phyloP scores from a whole-genome alignment of 2,888 invertebrate genomes.

The Sympetrum striolatum region DNA sequence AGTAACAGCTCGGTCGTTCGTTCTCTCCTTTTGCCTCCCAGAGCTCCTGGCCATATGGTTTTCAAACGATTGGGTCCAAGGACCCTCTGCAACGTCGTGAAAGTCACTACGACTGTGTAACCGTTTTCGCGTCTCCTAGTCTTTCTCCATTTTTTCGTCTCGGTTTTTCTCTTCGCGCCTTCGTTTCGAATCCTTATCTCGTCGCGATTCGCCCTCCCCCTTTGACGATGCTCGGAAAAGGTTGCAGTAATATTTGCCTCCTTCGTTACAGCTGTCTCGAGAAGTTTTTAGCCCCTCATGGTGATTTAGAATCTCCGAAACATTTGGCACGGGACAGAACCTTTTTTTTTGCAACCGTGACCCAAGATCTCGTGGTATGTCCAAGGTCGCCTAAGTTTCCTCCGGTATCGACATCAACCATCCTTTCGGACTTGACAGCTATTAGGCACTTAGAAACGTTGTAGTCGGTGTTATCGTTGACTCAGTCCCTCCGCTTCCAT shows the following conservation, averaged over 20 bases:
- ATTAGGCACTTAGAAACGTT: too few species aligned
- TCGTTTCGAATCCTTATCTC: background rate
- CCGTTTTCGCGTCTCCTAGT: background rate
- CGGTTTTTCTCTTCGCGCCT: background rate
- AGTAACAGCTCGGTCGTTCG: background rate
- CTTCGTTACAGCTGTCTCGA: background rate
- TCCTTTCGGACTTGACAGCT: too few species aligned
- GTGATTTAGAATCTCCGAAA: too few species aligned
- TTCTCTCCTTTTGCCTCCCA: background rate
- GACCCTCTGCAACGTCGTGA: background rate
- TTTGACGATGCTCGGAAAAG: background rate
- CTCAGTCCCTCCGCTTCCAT: too few species aligned
- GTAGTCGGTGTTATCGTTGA: too few species aligned
- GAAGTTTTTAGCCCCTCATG: background rate
- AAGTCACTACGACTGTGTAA: constrained; percentile 20
- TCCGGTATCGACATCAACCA: too few species aligned
- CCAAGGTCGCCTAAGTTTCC: too few species aligned
- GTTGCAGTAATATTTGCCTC: background rate
- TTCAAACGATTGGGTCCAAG: background rate
- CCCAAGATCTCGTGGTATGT: too few species aligned
- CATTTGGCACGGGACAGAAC: too few species aligned
- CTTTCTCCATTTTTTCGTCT: background rate
- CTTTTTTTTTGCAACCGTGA: too few species aligned
- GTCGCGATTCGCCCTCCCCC: background rate
- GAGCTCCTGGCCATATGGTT: constrained; percentile 6